Evolutionary conservation across 1,140 invertebrate species (phyloP), one percentile per base, ranked within the genome.

Genomic region (Chironomus striatipennis): DNA sequence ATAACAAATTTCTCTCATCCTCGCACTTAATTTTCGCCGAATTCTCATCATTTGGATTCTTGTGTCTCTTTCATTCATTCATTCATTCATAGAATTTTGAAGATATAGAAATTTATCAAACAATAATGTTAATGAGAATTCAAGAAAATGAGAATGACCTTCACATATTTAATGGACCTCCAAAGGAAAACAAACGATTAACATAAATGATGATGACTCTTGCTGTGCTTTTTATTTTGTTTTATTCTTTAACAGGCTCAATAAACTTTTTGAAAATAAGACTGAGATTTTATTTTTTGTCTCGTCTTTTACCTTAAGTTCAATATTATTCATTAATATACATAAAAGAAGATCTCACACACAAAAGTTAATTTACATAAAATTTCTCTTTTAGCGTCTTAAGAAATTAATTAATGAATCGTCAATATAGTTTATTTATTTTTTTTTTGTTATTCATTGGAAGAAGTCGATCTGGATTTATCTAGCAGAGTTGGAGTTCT

Each of bases 381-480:
- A 70, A 70, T 70, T 70, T 70, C 65, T 70, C 65, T 70, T 70
- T 70, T 70, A 70, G 65, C 65, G 65, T 70, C 65, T 70, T 70
- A 18, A 70, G 20, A 70, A 70, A 70, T 70, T 70, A 70, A 70
- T 70, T 70, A 70, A 70, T 70, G 65, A 21, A 70, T 21, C 17
- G 20, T 20, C 65, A 57, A 57, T 57, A 5, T 34, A 34, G n/a
- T n/a, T n/a, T n/a, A n/a, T n/a, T n/a, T n/a, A n/a, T n/a, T 34
- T 34, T 34, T 34, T 34, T 34, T 34, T 34, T 34, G 1, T 34
- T 34, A 10, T 15, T 57, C 12, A 1, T 57, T n/a, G 47, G n/a
- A 15, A 4, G 43, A 57, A 4, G 15, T n/a, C 47, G 12, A 57
- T n/a, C n/a, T n/a, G 12, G 12, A 57, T n/a, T n/a, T 15, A 57